These are phyloP conservation scores for Pituophis catenifer DNA, from an alignment of 2,113 vertebrate genomes.

Conservation along the genomic window DNA sequence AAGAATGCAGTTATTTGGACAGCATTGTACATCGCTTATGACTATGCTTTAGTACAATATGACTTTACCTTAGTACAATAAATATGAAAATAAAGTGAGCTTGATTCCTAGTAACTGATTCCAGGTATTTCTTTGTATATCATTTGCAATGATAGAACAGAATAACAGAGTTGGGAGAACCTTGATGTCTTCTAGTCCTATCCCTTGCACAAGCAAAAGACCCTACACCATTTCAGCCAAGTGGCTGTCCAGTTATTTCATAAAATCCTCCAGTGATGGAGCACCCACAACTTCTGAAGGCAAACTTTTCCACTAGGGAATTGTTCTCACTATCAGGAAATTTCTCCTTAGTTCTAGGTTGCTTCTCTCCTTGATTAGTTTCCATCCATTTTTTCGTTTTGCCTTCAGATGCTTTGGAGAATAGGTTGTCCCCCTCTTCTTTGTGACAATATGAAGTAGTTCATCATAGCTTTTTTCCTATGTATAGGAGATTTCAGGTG, in stretches of 20 bases:
- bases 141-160: neutral
- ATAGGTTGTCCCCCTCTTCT: neutral
- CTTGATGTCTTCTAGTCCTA: neutral
- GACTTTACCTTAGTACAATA: neutral
- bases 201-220: neutral
- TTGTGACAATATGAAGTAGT: neutral
- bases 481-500: neutral
- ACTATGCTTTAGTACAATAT: neutral
- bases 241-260: neutral
- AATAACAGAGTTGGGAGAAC: neutral
- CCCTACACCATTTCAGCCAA: neutral
- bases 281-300: no score
- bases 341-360: neutral
- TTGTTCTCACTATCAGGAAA: neutral
- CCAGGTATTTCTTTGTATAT: neutral
- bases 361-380: neutral
- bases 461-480: neutral
- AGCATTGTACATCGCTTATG: neutral
- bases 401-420: neutral
- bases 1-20: neutral
- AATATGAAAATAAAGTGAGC: neutral
- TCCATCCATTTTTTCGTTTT: neutral
- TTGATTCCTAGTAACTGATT: neutral
- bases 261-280: neutral
- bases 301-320: neutral